Evolutionary conservation across 2,797 vertebrate genomes (phyloP), one percentile per base, ranked within the genome.

Genomic region (Chaetodon trifasciatus): DNA sequence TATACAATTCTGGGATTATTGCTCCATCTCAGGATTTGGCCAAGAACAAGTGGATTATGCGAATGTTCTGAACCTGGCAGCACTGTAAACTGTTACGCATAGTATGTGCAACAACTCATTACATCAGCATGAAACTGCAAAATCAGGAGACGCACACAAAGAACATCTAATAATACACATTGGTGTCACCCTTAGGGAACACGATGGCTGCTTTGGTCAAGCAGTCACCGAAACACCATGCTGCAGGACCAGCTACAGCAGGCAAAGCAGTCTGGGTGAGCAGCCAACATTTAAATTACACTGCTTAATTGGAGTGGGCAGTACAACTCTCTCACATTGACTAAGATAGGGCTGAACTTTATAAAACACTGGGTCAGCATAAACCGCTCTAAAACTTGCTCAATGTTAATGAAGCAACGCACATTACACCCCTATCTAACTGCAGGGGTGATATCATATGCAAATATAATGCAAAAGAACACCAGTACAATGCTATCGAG

Each of bases 221-320:
- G 57, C 64, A 76, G 53, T 44, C 58, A 78, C 56, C 47, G 17
- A 57, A 76, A 57, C 9, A n/a, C 8, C 55, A 61, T 52, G 60
- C 57, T 44, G 52, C 64, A 62, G 28, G 37, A 64, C 15, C 23
- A 21, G 63, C 68, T 78, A 39, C 6, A 70, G 55, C 70, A 71
- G 35, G 74, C 47, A 35, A 71, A 85, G 46, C 37, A 52, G 71
- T 42, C 70, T 61, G 56, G 83, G 78, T 68, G 0, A 42, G 53
- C 1, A 46, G 82, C 86, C 82, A 86, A 76, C 82, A 72, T 85
- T 79, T 75, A 89, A 88, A 88, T 84, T 50, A 58, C 68, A 80
- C 74, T 78, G 65, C 70, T 84, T 89, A 86, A 90, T 92, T 91
- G 83, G 68, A 86, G 61, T 55, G 8, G 17, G 63, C 52, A 49